Evolutionary conservation across 2,113 vertebrate species (phyloP), one percentile per base, ranked within the genome.

Genomic region (Thymallus thymallus): DNA sequence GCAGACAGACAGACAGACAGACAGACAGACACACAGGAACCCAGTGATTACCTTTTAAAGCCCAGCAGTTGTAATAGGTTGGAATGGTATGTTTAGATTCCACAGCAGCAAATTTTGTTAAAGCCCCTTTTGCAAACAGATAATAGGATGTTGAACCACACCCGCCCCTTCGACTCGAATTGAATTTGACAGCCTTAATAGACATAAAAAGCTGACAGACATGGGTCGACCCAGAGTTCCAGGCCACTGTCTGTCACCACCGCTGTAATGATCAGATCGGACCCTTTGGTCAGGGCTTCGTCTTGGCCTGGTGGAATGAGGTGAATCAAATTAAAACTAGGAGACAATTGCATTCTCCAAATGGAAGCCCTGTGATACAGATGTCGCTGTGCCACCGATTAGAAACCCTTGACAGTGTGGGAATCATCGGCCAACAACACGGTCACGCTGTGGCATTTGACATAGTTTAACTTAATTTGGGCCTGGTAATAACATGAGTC

Each of bases 391-490:
- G 64, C 18, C 24, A 35, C 29, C 16, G 7, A 29, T n/a, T 14
- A 67, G 18, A 30, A 71, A 71, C 58, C 51, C 58, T 56, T 26
- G 68, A 69, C 51, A 16, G 58, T 60, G 72, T 32, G 29, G 30
- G 64, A 46, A 62, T 41, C 26, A n/a, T 6, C 10, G 4, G 14
- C n/a, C 56, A 69, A 60, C 13, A 48, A 63, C 72, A 29, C 18
- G 30, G n/a, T 3, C 4, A 63, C 16, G 41, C 73, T 74, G 41
- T 63, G 63, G 24, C 68, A 62, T 77, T 79, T 72, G 32, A 76
- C 78, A 76, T 81, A 68, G 69, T 30, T 67, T 74, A 74, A 78
- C 69, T 78, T 81, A 1, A 72, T 79, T 71, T 69, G 22, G 9
- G 13, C 13, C 16, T 29, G 10, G 45, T 46, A 72, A 64, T 80